These are phyloP conservation scores for Zeuzera pyrina DNA, from an alignment of 2,888 invertebrate species.

Conservation along the genomic window DNA sequence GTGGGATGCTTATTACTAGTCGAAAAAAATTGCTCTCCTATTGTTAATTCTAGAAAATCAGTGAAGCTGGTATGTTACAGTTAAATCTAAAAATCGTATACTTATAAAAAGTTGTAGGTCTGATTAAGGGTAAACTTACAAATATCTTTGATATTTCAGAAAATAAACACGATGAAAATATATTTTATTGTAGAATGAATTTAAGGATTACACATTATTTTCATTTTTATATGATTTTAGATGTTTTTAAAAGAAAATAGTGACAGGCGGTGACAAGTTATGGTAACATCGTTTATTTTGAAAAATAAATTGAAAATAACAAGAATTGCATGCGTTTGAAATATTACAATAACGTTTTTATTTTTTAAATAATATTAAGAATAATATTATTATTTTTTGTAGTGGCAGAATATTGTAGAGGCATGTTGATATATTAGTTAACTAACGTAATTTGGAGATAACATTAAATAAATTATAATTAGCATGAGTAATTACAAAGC, in stretches of 20 bases:
- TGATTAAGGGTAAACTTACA: neutral
- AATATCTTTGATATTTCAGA: no score
- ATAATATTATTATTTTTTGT: constrained; percentile 13
- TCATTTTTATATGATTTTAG: neutral
- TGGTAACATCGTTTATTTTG: constrained; percentile 6
- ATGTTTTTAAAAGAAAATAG: neutral
- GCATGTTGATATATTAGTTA: constrained; percentile 37
- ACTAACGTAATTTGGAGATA: constrained; percentile 27
- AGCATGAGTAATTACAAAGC: constrained; percentile 36
- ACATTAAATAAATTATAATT: constrained; percentile 16
- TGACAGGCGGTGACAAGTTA: constrained; percentile 11
- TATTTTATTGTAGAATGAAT: neutral
- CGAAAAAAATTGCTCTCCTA: no score
- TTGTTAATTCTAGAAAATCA: no score
- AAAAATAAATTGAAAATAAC: neutral
- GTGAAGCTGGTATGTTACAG: no score
- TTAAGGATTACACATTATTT: neutral
- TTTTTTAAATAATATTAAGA: no score
- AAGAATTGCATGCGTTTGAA: neutral
- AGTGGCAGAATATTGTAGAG: constrained; percentile 26
- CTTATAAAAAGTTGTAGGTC: neutral
- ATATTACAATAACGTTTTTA: neutral
- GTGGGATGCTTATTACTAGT: no score
- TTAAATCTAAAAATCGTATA: neutral
- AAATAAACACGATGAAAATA: neutral